Base-by-base conservation (phyloP, 2,113 vertebrate species). In the Felis chaus region DNA sequence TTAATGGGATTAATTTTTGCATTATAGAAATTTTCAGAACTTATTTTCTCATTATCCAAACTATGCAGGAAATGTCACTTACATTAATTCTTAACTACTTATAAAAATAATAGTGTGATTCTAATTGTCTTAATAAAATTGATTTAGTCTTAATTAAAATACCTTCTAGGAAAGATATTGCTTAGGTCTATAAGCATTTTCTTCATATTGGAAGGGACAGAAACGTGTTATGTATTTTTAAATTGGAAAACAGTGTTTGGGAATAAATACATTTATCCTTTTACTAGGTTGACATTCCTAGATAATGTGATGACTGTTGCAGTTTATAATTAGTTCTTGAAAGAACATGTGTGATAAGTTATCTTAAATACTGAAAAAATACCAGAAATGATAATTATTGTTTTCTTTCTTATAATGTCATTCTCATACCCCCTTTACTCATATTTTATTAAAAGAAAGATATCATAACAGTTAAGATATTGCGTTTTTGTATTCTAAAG, bases 31-130 rank as follows among this genome's bases (percentile, higher is more conserved):
- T 66, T 29, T 79, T 82, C 65, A 88, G 53, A 81, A 61, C 55
- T 74, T 81, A 95, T 61, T 95, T 89, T 86, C 57, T 96, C 19
- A 94, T 98, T 96, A 93, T 83, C 45, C 16, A 88, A 93, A 66
- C 11, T 88, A 33, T 74, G 2, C 29, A 41, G 53, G 12, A 50
- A 82, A 87, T 95, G 13, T 11, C n/a, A 68, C 93, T 94, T 93
- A 61, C 39, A 95, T 94, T 95, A 36, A 69, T 86, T 96, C 18
- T 93, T 79, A 97, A 80, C 39, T 84, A 84, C 84, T 83, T 93
- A 25, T 95, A 65, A 85, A 83, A 81, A 57, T 94, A 95, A 78
- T 71, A 45, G 11, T 76, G 45, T 45, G 15, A 74, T 53, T 80
- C 29, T 93, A 57, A 88, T 76, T 91, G 27, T 93, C 65, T 88